Evolutionary conservation across 2,888 invertebrate species (phyloP).

Genomic region (Calliopum simillimum): DNA sequence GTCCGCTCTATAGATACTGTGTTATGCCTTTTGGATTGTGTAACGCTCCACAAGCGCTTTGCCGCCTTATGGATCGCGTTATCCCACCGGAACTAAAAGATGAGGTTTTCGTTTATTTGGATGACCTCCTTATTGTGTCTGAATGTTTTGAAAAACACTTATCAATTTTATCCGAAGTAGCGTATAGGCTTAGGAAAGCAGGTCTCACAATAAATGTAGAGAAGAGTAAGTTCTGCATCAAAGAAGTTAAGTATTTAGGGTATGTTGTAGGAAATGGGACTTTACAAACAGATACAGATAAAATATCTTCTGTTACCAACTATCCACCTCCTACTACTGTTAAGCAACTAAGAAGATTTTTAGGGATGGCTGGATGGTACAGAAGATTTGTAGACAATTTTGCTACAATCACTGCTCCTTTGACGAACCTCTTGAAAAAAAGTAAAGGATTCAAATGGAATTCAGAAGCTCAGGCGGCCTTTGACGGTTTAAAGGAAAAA

Average conservation of each 20-base stretch:
- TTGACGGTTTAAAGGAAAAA: too few species aligned
- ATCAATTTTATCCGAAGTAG: conserved; percentile 8
- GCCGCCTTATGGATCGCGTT: conserved; percentile 34
- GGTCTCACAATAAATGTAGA: too few species aligned
- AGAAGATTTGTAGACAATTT: conserved; percentile 39
- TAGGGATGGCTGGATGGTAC: conserved; percentile 46
- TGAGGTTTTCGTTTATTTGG: conserved; percentile 38
- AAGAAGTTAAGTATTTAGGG: too few species aligned
- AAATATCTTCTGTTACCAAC: too few species aligned
- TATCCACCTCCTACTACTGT: conserved; percentile 36
- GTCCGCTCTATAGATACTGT: too few species aligned
- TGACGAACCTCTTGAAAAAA: conserved; percentile 39
- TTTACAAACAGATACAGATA: too few species aligned
- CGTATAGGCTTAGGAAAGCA: too few species aligned
- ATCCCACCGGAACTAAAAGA: conserved; percentile 27
- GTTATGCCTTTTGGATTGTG: too few species aligned
- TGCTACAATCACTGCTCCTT: conserved; percentile 39
- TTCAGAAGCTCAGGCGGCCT: conserved; percentile 29
- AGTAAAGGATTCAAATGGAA: conserved; percentile 25
- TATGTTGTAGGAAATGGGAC: too few species aligned
- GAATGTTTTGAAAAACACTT: conserved; percentile 29
- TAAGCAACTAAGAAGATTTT: conserved; percentile 40
- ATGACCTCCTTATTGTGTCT: conserved; percentile 37
- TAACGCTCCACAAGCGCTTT: too few species aligned
- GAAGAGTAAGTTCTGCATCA: too few species aligned